Percentiles rank a stretch among this genome's conserved stretches.
These are phyloP conservation scores for Daktulosphaira vitifoliae DNA, from an alignment of 1,140 invertebrate genomes.

Conservation along the genomic window DNA sequence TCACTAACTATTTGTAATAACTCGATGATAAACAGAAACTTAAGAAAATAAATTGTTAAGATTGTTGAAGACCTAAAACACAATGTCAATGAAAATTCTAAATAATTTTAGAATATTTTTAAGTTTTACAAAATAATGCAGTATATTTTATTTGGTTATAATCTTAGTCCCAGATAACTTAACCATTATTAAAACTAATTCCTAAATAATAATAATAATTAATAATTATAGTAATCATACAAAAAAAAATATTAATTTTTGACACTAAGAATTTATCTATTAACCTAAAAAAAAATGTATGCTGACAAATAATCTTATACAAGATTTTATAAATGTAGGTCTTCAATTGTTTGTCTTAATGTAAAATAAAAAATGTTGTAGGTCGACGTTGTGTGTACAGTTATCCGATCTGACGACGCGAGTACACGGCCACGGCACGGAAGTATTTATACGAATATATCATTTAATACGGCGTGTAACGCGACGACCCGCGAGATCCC, in stretches of 20 bases:
- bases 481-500: constrained; percentile 33
- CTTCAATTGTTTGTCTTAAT: constrained; percentile 11
- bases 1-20: constrained; percentile 22
- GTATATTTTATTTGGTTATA: constrained; percentile 1
- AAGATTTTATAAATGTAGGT: constrained; percentile 19
- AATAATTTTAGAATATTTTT: constrained; percentile 11
- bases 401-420: constrained; percentile 30
- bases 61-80: background rate
- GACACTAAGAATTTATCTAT: constrained; percentile 26
- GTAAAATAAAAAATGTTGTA: constrained; percentile 20
- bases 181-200: constrained; percentile 10
- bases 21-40: constrained; percentile 31
- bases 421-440: constrained; percentile 27
- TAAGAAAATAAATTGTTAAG: constrained; percentile 21
- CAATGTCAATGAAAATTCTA: constrained; percentile 7
- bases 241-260: constrained; percentile 10
- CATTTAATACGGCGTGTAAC: constrained; percentile 33
- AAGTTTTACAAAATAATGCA: background rate
- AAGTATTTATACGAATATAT: constrained; percentile 25
- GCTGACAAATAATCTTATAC: constrained; percentile 24
- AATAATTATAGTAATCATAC: background rate
- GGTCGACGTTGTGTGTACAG: constrained; percentile 25
- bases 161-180: constrained; percentile 9
- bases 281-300: constrained; percentile 9
- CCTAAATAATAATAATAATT: background rate